Evolutionary conservation across 2,797 vertebrate species (phyloP).

Genomic region (Malurus splendens): DNA sequence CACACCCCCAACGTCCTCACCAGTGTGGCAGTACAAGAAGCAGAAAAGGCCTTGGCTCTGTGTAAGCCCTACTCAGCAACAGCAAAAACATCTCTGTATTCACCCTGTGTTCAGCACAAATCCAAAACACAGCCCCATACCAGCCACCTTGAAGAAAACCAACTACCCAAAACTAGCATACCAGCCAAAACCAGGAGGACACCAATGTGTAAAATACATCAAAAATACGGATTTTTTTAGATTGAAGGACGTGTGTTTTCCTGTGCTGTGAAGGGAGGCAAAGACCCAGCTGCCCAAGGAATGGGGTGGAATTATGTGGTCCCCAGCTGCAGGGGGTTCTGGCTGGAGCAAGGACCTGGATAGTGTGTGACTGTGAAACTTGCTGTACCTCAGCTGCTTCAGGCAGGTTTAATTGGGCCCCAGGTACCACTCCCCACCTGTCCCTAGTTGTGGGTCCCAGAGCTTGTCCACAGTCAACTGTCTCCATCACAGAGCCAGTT

Average conservation of each 20-base stretch:
- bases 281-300: not conserved
- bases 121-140: not conserved
- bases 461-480: not conserved
- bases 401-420: not conserved
- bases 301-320: not conserved
- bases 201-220: not conserved
- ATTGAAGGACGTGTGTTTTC: not conserved
- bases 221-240: not conserved
- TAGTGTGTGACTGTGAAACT: not conserved
- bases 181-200: not conserved
- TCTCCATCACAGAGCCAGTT: rapidly evolving
- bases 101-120: not conserved
- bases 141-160: not conserved
- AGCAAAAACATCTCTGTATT: rapidly evolving
- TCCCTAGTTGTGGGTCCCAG: not conserved
- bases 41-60: not conserved
- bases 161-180: not conserved
- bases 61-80: not conserved
- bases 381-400: not conserved
- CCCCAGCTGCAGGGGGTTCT: not conserved
- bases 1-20: not conserved
- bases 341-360: not conserved
- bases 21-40: rapidly evolving
- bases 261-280: not conserved
- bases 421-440: not conserved